Evolutionary conservation across 2,113 vertebrate genomes (phyloP).

Genomic region (Odobenus rosmarus): DNA sequence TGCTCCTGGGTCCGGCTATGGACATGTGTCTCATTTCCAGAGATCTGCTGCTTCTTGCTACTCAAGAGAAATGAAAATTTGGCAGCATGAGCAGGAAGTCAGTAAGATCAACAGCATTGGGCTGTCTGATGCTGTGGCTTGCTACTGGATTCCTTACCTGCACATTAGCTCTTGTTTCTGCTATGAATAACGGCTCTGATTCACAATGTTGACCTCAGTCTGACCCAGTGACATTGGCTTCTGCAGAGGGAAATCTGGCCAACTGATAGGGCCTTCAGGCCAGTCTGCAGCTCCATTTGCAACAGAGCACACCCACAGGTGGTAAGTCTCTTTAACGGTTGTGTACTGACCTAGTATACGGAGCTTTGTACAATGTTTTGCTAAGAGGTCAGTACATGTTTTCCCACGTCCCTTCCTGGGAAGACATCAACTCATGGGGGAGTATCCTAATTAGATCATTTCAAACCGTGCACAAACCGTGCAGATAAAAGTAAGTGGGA

Average conservation of each 20-base stretch:
- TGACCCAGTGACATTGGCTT: conserved; percentile 51
- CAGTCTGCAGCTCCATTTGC: background rate
- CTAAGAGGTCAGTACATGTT: conserved; percentile 41
- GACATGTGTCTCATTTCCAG: background rate
- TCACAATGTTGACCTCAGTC: conserved; percentile 35
- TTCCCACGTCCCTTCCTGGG: conserved; percentile 34
- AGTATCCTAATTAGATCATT: conserved; percentile 58
- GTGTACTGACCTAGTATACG: background rate
- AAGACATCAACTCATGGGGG: conserved; percentile 4
- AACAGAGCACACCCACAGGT: background rate
- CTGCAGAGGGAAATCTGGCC: background rate
- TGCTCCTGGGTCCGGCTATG: background rate
- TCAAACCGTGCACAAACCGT: conserved; percentile 55
- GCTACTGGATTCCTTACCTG: conserved; percentile 51
- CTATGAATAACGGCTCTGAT: conserved; percentile 57
- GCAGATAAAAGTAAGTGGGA: background rate
- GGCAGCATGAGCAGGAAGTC: conserved; percentile 33
- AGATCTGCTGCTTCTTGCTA: background rate
- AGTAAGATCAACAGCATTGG: conserved; percentile 48
- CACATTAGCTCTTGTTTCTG: conserved; percentile 51
- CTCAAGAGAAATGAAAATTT: conserved; percentile 16
- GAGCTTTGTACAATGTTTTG: conserved; percentile 27
- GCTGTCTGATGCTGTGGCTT: background rate
- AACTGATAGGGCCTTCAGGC: background rate
- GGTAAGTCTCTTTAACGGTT: background rate